These are phyloP conservation scores for Sapayoa aenigma DNA, from an alignment of 2,113 vertebrate species.

Conservation along the genomic window DNA sequence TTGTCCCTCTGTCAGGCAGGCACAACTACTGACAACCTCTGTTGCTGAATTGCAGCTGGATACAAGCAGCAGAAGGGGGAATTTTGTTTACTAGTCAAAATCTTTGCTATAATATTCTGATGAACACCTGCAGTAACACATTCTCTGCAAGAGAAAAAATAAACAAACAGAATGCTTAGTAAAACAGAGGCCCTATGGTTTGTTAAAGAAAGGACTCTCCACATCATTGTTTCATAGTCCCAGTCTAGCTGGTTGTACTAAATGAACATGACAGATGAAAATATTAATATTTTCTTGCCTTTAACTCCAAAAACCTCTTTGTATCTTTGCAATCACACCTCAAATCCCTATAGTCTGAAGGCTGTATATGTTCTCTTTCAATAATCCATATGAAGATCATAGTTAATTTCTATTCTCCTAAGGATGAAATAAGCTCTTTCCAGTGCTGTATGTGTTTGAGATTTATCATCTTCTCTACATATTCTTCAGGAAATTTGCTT, in stretches of 20 bases:
- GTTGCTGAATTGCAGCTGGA: neutral
- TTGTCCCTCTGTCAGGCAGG: neutral
- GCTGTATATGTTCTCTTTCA: neutral
- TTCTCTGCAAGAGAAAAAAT: neutral
- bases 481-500: neutral
- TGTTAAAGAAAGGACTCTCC: neutral
- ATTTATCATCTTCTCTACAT: neutral
- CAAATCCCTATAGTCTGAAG: neutral
- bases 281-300: neutral
- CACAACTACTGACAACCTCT: neutral
- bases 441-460: neutral
- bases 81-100: neutral
- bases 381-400: neutral
- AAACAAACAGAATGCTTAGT: neutral
- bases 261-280: neutral
- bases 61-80: neutral
- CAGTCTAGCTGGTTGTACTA: neutral
- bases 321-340: neutral
- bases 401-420: neutral
- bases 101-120: neutral
- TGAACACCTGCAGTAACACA: neutral
- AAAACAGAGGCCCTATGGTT: neutral
- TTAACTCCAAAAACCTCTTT: neutral
- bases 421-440: neutral
- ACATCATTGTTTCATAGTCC: neutral